phyloP scores from a whole-genome alignment of 2,797 vertebrate species.

The Acrossocheilus fasciatus region DNA sequence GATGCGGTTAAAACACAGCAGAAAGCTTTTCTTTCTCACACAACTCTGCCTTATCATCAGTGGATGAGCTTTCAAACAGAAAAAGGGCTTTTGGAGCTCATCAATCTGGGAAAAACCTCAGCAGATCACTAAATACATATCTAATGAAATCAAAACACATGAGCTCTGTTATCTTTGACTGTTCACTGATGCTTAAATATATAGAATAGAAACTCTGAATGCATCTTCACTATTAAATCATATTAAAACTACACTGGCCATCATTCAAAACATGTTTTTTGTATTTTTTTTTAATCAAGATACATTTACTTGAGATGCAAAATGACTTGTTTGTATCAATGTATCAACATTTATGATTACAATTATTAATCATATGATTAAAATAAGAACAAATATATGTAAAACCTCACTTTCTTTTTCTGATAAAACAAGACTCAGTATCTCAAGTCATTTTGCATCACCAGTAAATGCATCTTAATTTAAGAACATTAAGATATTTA shows the following conservation, averaged over 20 bases:
- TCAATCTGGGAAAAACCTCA: background rate
- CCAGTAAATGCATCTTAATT: too few species aligned
- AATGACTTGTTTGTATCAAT: too few species aligned
- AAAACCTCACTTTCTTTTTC: too few species aligned
- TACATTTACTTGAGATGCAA: too few species aligned
- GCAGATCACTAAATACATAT: background rate
- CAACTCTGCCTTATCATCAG: background rate
- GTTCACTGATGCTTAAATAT: background rate
- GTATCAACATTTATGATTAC: background rate
- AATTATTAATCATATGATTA: background rate
- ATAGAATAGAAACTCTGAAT: background rate
- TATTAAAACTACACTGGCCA: background rate
- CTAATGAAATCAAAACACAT: background rate
- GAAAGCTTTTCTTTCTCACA: background rate
- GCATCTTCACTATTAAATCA: background rate
- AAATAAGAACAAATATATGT: too few species aligned
- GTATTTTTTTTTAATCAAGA: too few species aligned
- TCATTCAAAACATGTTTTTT: background rate
- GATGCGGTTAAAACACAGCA: background rate
- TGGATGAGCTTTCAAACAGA: background rate
- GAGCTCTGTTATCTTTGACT: background rate
- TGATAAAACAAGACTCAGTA: too few species aligned
- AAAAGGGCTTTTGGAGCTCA: background rate
- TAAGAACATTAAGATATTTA: too few species aligned
- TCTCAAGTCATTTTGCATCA: too few species aligned